A percentile compares a stretch with the other conserved stretches of the same genome.
These are phyloP conservation scores for Lochmaea capreae DNA, from an alignment of 2,888 invertebrate genomes.

Conservation along the genomic window DNA sequence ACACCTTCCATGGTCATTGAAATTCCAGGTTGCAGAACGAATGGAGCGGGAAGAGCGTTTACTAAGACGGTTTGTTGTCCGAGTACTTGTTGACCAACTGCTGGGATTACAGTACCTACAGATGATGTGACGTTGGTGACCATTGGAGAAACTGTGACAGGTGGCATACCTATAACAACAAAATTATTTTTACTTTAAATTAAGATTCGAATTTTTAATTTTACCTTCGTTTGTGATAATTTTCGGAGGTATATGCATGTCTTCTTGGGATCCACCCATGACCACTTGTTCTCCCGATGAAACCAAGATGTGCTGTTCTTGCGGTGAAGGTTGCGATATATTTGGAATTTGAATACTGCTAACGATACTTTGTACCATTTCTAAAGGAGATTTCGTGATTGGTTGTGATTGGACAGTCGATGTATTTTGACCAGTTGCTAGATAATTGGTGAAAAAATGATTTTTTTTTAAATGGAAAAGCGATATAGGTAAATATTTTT, in stretches of 20 bases:
- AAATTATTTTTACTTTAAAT: neutral
- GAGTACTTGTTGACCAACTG: constrained; percentile 74
- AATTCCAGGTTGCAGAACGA: constrained; percentile 82
- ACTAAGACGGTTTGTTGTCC: constrained; percentile 84
- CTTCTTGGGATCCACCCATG: constrained; percentile 70
- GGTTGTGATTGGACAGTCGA: constrained; percentile 49
- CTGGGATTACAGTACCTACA: constrained; percentile 74
- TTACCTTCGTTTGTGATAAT: constrained; percentile 46
- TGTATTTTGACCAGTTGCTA: constrained; percentile 37
- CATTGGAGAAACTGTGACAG: constrained; percentile 72
- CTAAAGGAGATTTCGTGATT: constrained; percentile 73
- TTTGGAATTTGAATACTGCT: constrained; percentile 74
- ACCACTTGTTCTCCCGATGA: constrained; percentile 81
- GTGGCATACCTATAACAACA: constrained; percentile 66
- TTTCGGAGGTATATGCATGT: constrained; percentile 70
- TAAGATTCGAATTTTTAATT: neutral
- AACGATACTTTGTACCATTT: constrained; percentile 83
- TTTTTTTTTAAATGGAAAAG: neutral
- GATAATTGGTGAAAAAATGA: neutral
- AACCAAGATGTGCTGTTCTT: constrained; percentile 81
- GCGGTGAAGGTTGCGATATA: constrained; percentile 62
- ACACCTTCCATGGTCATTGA: constrained; percentile 78
- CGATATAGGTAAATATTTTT: too few species aligned
- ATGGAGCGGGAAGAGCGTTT: constrained; percentile 82
- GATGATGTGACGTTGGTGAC: constrained; percentile 75